Percentiles rank a stretch among this genome's conserved stretches.
Conservation (phyloP, 2,888 invertebrate species). For the Orthosia incerta region DNA sequence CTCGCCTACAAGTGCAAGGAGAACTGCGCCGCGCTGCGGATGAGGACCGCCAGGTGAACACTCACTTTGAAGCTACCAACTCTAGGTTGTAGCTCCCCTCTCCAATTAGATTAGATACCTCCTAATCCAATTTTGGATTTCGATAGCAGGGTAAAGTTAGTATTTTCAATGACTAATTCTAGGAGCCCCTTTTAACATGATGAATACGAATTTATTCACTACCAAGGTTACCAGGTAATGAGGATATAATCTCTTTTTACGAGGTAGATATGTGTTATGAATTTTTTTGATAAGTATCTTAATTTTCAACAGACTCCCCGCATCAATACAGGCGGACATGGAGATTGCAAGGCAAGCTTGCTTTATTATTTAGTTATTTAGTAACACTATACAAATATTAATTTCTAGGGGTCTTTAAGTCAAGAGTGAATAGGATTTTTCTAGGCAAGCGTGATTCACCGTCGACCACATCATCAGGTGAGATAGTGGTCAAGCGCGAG, state of each 20-base stretch:
- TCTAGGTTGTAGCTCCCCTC: background rate
- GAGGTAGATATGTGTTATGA: conserved; percentile 7
- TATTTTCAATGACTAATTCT: background rate
- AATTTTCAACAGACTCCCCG: conserved; percentile 54
- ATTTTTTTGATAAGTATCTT: conserved; percentile 41
- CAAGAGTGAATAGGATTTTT: no score
- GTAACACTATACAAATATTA: conserved; percentile 21
- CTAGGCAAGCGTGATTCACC: no score
- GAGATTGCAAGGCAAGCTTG: conserved; percentile 55
- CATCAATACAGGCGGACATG: conserved; percentile 55
- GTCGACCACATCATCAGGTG: no score
- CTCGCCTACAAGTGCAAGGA: conserved; percentile 95
- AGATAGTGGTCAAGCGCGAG: no score
- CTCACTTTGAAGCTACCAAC: conserved; percentile 36
- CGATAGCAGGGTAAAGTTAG: background rate
- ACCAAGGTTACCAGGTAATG: conserved; percentile 2
- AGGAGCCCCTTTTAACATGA: background rate
- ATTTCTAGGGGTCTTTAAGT: no score
- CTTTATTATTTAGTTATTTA: conserved; percentile 50
- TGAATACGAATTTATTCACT: background rate
- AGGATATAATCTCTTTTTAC: background rate
- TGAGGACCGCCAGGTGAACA: conserved; percentile 93
- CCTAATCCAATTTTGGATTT: background rate
- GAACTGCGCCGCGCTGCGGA: conserved; percentile 94
- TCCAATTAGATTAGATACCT: background rate